phyloP scores from a whole-genome alignment of 2,888 invertebrate genomes.

The Patella ulyssiponensis region DNA sequence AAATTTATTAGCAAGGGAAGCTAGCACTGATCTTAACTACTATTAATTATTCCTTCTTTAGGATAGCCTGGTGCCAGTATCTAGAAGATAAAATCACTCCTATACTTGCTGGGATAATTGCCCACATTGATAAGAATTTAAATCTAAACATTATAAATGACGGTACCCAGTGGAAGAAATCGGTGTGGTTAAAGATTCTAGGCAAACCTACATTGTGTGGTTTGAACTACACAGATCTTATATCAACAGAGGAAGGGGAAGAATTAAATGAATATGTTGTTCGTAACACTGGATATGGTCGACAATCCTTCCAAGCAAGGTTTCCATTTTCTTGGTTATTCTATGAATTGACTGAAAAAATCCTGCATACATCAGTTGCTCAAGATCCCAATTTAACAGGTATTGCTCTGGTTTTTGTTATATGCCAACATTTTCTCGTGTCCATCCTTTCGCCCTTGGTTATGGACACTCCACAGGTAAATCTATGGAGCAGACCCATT shows the following conservation, averaged over 20 bases:
- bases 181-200: constrained; percentile 56
- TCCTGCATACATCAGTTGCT: too few species aligned
- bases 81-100: constrained; percentile 59
- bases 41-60: constrained; percentile 30
- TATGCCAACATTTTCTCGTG: too few species aligned
- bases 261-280: constrained; percentile 55
- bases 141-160: constrained; percentile 56
- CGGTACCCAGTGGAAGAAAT: constrained; percentile 44
- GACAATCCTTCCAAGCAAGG: constrained; percentile 38
- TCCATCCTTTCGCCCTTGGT: too few species aligned
- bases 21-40: too few species aligned
- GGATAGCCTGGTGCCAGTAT: constrained; percentile 52
- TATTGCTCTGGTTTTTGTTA: too few species aligned
- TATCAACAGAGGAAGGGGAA: constrained; percentile 41
- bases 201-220: constrained; percentile 39
- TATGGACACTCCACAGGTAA: too few species aligned
- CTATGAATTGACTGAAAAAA: constrained; percentile 33
- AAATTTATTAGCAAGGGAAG: too few species aligned
- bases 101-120: constrained; percentile 60
- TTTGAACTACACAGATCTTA: constrained; percentile 45
- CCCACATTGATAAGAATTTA: constrained; percentile 59
- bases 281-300: constrained; percentile 47
- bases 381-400: too few species aligned
- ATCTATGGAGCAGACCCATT: too few species aligned
- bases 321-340: constrained; percentile 67